Percentiles rank a stretch among this genome's conserved stretches.
These are phyloP conservation scores for Euphydryas editha DNA, from an alignment of 2,888 invertebrate genomes.

Conservation along the genomic window DNA sequence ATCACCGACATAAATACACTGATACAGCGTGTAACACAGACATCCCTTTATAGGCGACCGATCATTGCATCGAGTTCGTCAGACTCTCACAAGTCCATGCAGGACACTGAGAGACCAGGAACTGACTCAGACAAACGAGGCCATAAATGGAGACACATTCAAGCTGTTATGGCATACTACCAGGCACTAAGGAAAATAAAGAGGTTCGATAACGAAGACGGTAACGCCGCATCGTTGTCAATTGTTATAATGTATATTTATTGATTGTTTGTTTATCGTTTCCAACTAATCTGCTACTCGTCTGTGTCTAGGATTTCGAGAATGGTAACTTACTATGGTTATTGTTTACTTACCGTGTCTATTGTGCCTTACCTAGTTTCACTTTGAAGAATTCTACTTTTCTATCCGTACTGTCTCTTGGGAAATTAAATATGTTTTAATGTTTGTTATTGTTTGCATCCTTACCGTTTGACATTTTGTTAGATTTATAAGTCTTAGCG, in stretches of 20 bases:
- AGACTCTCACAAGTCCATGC: slow-evolving; percentile 75
- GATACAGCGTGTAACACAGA: slow-evolving; percentile 63
- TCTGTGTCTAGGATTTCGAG: slow-evolving; percentile 78
- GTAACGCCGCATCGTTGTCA: slow-evolving; percentile 72
- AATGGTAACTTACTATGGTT: slow-evolving; percentile 75
- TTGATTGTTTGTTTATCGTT: slow-evolving; percentile 69
- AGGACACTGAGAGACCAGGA: slow-evolving; percentile 70
- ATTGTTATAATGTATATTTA: slow-evolving; percentile 51
- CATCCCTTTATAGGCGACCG: slow-evolving; percentile 80
- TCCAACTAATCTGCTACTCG: slow-evolving; percentile 69
- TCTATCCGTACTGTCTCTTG: slow-evolving; percentile 61
- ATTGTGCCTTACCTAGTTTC: slow-evolving; percentile 74
- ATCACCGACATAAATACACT: slow-evolving; percentile 34
- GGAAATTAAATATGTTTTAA: slow-evolving; percentile 57
- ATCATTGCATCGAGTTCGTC: slow-evolving; percentile 80
- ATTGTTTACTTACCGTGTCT: slow-evolving; percentile 77
- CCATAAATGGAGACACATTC: slow-evolving; percentile 94
- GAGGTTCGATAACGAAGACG: slow-evolving; percentile 86
- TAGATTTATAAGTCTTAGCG: slow-evolving; percentile 59
- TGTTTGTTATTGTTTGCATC: slow-evolving; percentile 68
- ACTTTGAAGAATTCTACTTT: slow-evolving; percentile 68
- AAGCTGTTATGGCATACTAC: slow-evolving; percentile 95
- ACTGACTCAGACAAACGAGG: slow-evolving; percentile 78
- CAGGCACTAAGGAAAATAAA: slow-evolving; percentile 94
- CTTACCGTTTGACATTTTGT: slow-evolving; percentile 58